phyloP scores from a whole-genome alignment of 2,888 invertebrate species.

The Physocephala rufipes region DNA sequence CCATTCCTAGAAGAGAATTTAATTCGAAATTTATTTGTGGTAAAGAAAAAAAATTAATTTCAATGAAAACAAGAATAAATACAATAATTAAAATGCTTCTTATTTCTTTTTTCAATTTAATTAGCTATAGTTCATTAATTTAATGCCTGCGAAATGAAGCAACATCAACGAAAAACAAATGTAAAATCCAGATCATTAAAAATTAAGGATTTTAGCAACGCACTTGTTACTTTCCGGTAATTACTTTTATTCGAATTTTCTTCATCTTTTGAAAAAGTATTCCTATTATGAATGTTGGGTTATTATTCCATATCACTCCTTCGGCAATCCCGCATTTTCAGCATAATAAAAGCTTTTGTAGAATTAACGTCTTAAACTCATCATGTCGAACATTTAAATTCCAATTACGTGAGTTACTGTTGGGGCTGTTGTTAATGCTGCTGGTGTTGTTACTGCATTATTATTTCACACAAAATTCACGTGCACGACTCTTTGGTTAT shows the following conservation, averaged over 20 bases:
- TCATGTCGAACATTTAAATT: slow-evolving; percentile 40
- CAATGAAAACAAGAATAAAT: too few species aligned
- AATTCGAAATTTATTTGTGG: too few species aligned
- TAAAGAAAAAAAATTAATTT: too few species aligned
- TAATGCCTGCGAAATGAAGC: too few species aligned
- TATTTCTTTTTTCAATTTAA: too few species aligned
- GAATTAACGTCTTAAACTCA: slow-evolving; percentile 20
- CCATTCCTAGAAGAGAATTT: too few species aligned
- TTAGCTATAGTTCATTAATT: too few species aligned
- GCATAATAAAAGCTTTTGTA: slow-evolving; percentile 5
- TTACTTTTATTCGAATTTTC: too few species aligned
- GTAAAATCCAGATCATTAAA: neutral
- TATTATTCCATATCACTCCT: slow-evolving; percentile 1
- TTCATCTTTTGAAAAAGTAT: too few species aligned
- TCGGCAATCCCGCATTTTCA: neutral
- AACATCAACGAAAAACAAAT: neutral
- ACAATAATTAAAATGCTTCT: too few species aligned
- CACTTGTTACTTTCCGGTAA: neutral
- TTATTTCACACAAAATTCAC: slow-evolving; percentile 36
- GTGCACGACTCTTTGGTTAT: neutral
- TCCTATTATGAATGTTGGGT: too few species aligned
- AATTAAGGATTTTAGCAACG: slow-evolving; percentile 6
- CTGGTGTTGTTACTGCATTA: neutral
- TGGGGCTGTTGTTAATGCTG: too few species aligned
- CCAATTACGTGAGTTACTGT: slow-evolving; percentile 12